These are phyloP conservation scores for rabbit (Oryctolagus cuniculus) DNA, from an alignment of 2,113 vertebrate species.

Conservation along the genomic window mOryCun1.1 NC_091432.1:110285501-110286000, in stretches of 20 bases:
- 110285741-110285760: slow-evolving; percentile 93
- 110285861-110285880: slow-evolving; percentile 96
- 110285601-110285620: background rate
- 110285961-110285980: background rate
- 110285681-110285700: background rate
- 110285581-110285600: background rate
- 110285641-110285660: background rate
- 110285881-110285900: background rate
- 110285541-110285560: background rate
- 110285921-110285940: background rate
- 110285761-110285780: slow-evolving; percentile 98
- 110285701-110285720: slow-evolving; percentile 27
- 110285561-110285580: background rate
- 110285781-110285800: slow-evolving; percentile 98
- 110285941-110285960: background rate
- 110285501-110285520: slow-evolving; percentile 99
- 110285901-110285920: background rate
- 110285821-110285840: slow-evolving; percentile 99
- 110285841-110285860: slow-evolving; percentile 99
- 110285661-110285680: background rate
- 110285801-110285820: slow-evolving; percentile 98
- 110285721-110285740: background rate
- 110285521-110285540: slow-evolving; percentile 59
- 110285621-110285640: background rate
- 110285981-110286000: background rate